These are phyloP conservation scores for Helicoverpa armigera DNA, from an alignment of 1,140 invertebrate species.

Conservation along the genomic window DNA sequence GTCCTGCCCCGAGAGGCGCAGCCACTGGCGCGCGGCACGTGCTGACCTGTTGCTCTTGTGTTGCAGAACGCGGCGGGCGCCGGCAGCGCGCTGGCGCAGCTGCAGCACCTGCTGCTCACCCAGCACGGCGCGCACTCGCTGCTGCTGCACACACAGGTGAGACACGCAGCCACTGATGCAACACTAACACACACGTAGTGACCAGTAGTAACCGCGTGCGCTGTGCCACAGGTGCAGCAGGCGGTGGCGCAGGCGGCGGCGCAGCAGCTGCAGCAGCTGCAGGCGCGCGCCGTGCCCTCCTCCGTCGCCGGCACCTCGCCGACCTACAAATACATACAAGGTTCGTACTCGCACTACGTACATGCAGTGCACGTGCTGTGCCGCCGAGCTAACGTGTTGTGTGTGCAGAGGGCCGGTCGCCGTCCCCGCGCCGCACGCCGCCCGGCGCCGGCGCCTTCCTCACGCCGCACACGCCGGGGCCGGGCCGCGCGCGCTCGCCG, in stretches of 20 bases:
- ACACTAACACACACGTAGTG: not conserved
- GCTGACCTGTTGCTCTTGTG: not conserved
- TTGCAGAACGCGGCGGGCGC: slow-evolving; percentile 74
- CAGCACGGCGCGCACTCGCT: slow-evolving; percentile 81
- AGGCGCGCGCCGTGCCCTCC: slow-evolving; percentile 88
- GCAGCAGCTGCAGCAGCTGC: slow-evolving; percentile 93
- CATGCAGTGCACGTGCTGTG: not conserved
- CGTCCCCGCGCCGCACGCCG: slow-evolving; percentile 87
- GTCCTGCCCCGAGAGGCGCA: not conserved
- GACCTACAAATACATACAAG: slow-evolving; percentile 6
- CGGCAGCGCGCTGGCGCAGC: slow-evolving; percentile 77
- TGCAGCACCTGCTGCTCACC: slow-evolving; percentile 79
- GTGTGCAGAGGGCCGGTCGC: slow-evolving; percentile 82
- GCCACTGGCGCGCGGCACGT: not conserved
- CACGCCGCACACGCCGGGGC: slow-evolving; percentile 66
- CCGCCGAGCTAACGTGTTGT: not conserved
- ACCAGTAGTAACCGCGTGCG: not conserved
- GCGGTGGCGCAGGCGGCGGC: slow-evolving; percentile 94
- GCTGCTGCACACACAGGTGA: slow-evolving; percentile 79
- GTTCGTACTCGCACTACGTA: not conserved
- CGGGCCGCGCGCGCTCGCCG: slow-evolving; percentile 75
- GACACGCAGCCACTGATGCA: not conserved
- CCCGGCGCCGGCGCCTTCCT: slow-evolving; percentile 80
- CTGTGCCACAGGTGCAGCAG: slow-evolving; percentile 87
- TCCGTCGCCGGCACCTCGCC: slow-evolving; percentile 67